Conservation (phyloP, 2,888 invertebrate species). For the Xestia xanthographa region DNA sequence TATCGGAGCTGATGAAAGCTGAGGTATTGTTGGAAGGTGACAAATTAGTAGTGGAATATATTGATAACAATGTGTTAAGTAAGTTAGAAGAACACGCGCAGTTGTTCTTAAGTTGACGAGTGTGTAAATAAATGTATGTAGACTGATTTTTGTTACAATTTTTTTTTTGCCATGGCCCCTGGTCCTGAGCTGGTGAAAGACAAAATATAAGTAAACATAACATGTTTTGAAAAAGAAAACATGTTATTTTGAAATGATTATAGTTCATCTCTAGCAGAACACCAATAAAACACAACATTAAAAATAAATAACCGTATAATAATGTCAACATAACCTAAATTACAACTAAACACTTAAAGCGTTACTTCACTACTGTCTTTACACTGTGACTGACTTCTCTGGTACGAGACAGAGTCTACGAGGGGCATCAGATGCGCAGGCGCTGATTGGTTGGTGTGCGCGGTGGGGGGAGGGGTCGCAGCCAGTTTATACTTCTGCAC, state of each 20-base stretch:
- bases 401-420: conserved; percentile 76
- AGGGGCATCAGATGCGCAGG: conserved; percentile 81
- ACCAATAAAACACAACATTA: conserved; percentile 68
- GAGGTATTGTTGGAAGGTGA: conserved; percentile 92
- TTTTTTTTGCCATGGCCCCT: too few relatives aligned
- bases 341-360: conserved; percentile 75
- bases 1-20: conserved; percentile 88
- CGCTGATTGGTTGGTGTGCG: conserved; percentile 84
- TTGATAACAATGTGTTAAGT: conserved; percentile 79
- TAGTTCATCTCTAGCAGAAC: not conserved
- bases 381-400: conserved; percentile 79
- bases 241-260: not conserved
- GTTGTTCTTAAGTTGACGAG: conserved; percentile 74
- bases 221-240: not conserved
- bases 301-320: conserved; percentile 83
- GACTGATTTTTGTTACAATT: not conserved
- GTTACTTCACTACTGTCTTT: conserved; percentile 82
- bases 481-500: conserved; percentile 84
- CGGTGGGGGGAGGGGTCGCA: conserved; percentile 85
- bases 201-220: not conserved
- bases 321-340: conserved; percentile 74
- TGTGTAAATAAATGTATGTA: conserved; percentile 31
- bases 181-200: not conserved
- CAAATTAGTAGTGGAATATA: conserved; percentile 92
- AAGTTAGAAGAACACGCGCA: conserved; percentile 78